phyloP scores from a whole-genome alignment of 2,888 invertebrate species.

The Thymelicus sylvestris region DNA sequence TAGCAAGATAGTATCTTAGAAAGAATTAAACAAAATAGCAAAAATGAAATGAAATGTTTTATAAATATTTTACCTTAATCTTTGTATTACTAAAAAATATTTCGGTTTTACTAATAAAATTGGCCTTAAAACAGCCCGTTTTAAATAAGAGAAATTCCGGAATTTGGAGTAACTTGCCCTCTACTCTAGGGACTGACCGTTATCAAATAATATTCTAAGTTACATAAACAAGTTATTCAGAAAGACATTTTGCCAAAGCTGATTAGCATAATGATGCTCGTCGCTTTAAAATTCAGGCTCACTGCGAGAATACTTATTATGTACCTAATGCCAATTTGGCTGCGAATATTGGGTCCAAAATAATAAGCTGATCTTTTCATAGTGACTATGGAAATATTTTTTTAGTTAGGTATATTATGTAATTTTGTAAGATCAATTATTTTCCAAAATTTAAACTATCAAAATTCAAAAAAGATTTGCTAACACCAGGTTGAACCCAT shows the following conservation, averaged over 20 bases:
- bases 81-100: too few relatives aligned
- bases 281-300: neutral
- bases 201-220: conserved; percentile 14
- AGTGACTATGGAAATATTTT: neutral
- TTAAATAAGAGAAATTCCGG: neutral
- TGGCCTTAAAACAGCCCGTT: too few relatives aligned
- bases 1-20: too few relatives aligned
- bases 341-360: neutral
- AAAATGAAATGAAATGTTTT: too few relatives aligned
- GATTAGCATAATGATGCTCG: conserved; percentile 23
- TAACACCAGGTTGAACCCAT: too few relatives aligned
- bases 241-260: conserved; percentile 20
- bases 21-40: too few relatives aligned
- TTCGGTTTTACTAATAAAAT: too few relatives aligned
- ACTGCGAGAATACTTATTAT: conserved; percentile 1
- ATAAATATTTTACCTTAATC: too few relatives aligned
- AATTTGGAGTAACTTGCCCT: neutral
- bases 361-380: neutral
- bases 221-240: conserved; percentile 15
- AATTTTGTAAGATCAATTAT: too few relatives aligned
- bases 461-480: too few relatives aligned
- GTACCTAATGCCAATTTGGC: neutral
- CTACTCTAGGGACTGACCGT: neutral
- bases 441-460: too few relatives aligned
- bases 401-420: too few relatives aligned